Base-by-base conservation (phyloP, 2,888 invertebrate species). In the Drosophila mimetica region DNA sequence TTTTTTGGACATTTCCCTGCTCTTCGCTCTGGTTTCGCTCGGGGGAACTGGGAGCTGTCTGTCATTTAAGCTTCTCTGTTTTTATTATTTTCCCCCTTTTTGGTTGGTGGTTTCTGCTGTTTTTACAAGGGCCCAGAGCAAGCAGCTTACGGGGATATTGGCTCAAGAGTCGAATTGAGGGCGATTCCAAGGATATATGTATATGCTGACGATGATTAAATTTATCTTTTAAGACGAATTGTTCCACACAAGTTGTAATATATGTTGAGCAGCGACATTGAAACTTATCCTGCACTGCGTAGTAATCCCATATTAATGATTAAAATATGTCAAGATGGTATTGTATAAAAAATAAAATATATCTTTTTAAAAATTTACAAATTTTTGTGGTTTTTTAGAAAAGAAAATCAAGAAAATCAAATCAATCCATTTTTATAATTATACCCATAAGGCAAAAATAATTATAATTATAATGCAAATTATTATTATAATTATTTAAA, bases 1-100 rank as follows among this genome's bases (percentile, higher is more conserved):
- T 77, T 77, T 77, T 77, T 77, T 57, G 61, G 67, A 77, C 77
- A 64, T 70, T 58, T 65, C 57, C 71, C 71, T 48, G 57, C 47
- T 37, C 22, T 37, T 32, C 37, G 53, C 58, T 50, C 36, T 25
- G n/a, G 28, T 37, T 37, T 44, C 44, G 28, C 50, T 46, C 9
- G 28, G 42, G 47, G 47, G 32, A 48, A 36, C 52, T 64, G 55
- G 63, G 69, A 74, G 54, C 75, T 65, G 67, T 57, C 75, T 57
- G 66, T 67, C 79, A 77, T 50, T 74, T 81, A 61, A 61, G 58
- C 71, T 64, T 39, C 50, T 39, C 66, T 57, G 16, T 50, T 16
- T 71, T 75, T 67, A 14, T 39, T 18, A 16, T 14, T 16, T 47
- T 42, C 48, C 18, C 20, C 9, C 13, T 28, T 46, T 46, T 55